Percentiles rank a stretch among this genome's conserved stretches.
Evolutionary conservation across 1,140 invertebrate genomes (phyloP).

Genomic region (Thalassaphorura encarpata): DNA sequence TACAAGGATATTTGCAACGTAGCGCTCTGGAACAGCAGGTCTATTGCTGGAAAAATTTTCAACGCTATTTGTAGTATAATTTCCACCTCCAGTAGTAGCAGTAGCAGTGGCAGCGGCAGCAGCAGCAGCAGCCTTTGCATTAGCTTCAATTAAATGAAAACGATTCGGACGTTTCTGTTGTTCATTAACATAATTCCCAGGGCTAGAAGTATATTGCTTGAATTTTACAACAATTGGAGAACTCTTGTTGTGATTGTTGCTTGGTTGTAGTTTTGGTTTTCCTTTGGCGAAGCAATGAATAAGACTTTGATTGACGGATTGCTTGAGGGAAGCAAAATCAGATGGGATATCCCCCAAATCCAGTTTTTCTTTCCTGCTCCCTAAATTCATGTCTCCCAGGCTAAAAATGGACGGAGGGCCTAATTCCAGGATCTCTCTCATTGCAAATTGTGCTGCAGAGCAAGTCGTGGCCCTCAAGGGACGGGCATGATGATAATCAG

Average conservation of each 20-base stretch:
- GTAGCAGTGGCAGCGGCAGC: neutral
- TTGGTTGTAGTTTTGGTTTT: no score
- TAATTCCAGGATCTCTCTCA: slow-evolving; percentile 27
- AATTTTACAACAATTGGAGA: no score
- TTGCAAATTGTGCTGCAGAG: slow-evolving; percentile 27
- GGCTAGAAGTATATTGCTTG: no score
- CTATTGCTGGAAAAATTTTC: neutral
- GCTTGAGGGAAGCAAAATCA: no score
- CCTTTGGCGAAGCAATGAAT: no score
- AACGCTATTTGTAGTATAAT: neutral
- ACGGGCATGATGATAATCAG: slow-evolving; percentile 9
- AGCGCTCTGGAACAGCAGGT: neutral
- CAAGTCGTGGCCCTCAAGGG: neutral
- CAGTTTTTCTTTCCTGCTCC: neutral
- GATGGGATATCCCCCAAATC: no score
- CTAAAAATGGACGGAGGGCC: neutral
- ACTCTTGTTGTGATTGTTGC: no score
- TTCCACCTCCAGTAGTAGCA: no score
- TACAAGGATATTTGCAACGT: slow-evolving; percentile 36
- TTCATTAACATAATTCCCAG: no score
- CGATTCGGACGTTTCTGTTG: no score
- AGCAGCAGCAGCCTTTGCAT: slow-evolving; percentile 1
- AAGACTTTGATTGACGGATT: no score
- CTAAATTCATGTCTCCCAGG: neutral
- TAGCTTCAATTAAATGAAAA: no score